Base-by-base conservation (phyloP, 1,140 invertebrate genomes). In the Eueides isabella region DNA sequence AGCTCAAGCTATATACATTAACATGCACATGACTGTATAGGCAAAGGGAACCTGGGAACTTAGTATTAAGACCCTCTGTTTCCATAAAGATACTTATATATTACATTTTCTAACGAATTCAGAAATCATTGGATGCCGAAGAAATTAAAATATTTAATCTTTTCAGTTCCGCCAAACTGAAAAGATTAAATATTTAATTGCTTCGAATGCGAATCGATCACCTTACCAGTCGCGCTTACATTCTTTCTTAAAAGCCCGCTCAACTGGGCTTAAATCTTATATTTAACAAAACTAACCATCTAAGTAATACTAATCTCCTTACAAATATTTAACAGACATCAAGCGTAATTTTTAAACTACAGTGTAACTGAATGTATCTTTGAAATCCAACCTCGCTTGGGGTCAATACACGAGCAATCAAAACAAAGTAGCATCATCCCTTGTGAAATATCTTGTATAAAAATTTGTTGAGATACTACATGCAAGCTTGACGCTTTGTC, bases 401-500 rank as follows among this genome's bases (percentile, higher is more conserved):
- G 48, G 48, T 55, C 48, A 55, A 55, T 55, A 55, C 19, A 55
- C 48, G 23, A 1, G 19, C 5, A 9, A 23, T 23, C 48, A 55
- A 26, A 55, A 55, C 48, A 26, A 23, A 44, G n/a, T 26, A 23
- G 9, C 23, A 26, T 55, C 48, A 55, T 55, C 48, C 48, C 48
- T 55, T 55, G 48, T 55, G 48, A 55, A 55, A 55, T 55, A 55
- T 55, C 48, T 55, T 19, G 23, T 38, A 38, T 16, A 38, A 38
- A 38, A 55, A 55, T 55, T 55, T 26, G 48, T 55, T 55, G 48
- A 55, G 48, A 55, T 55, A 55, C 48, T 26, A 55, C 1, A 55
- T 55, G 48, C 23, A 55, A 55, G 48, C 48, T 23, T 55, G 79
- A 80, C 83, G 78, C 78, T 79, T 85, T 87, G 85, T 86, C 82